phyloP scores from a whole-genome alignment of 2,888 invertebrate genomes.

The Drosophila paramelanica region DNA sequence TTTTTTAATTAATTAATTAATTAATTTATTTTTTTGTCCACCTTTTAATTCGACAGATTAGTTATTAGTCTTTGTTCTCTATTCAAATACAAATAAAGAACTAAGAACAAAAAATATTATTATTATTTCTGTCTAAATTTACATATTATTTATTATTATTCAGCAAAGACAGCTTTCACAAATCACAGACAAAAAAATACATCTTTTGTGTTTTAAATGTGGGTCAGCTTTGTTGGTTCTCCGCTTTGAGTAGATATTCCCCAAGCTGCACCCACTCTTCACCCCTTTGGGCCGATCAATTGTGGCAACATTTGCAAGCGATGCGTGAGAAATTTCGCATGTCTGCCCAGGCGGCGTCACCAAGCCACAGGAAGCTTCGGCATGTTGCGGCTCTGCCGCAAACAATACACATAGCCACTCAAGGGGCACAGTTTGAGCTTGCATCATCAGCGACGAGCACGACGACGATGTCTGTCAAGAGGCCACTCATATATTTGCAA shows the following conservation, averaged over 20 bases:
- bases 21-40: too few relatives aligned
- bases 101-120: too few relatives aligned
- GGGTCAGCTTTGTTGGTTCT: neutral
- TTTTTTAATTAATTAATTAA: too few relatives aligned
- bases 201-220: too few relatives aligned
- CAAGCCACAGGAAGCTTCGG: conserved; percentile 77
- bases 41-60: too few relatives aligned
- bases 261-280: neutral
- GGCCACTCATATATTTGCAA: conserved; percentile 81
- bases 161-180: too few relatives aligned
- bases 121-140: too few relatives aligned
- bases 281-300: neutral
- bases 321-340: conserved; percentile 75
- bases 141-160: too few relatives aligned
- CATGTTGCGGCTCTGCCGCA: conserved; percentile 51
- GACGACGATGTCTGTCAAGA: conserved; percentile 75
- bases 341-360: conserved; percentile 60
- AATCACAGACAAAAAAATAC: too few relatives aligned
- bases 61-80: too few relatives aligned
- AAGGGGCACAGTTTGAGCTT: conserved; percentile 71
- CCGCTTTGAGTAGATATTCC: neutral
- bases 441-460: conserved; percentile 21
- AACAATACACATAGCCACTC: conserved; percentile 54
- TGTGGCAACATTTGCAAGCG: conserved; percentile 58
- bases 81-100: too few relatives aligned